These are phyloP conservation scores for Sympetrum striolatum DNA, from an alignment of 2,888 invertebrate species.

Conservation along the genomic window DNA sequence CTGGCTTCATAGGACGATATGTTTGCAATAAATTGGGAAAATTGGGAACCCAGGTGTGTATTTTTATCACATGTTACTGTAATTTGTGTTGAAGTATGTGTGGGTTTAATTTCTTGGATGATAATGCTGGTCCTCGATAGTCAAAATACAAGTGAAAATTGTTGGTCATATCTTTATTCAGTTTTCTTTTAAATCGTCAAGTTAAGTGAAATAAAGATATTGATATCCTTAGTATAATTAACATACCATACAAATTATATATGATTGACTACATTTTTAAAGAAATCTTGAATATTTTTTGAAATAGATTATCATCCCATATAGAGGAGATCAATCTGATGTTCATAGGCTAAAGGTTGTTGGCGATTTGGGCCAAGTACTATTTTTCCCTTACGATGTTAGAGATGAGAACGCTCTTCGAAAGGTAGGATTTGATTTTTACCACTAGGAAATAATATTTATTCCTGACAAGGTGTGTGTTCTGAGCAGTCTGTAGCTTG, in stretches of 20 bases:
- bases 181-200: too few relatives aligned
- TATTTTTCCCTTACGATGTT: slow-evolving; percentile 85
- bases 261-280: too few relatives aligned
- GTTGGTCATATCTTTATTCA: too few relatives aligned
- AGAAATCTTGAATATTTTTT: slow-evolving; percentile 46
- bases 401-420: slow-evolving; percentile 85
- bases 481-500: background rate
- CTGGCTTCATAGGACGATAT: slow-evolving; percentile 88
- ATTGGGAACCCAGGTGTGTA: slow-evolving; percentile 76
- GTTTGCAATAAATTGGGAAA: slow-evolving; percentile 91
- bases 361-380: slow-evolving; percentile 95
- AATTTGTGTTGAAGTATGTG: background rate
- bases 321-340: slow-evolving; percentile 86
- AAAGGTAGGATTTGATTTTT: slow-evolving; percentile 53
- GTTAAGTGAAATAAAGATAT: too few relatives aligned
- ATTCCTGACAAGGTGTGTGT: too few relatives aligned
- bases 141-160: too few relatives aligned
- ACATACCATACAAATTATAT: too few relatives aligned
- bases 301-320: slow-evolving; percentile 88
- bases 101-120: too few relatives aligned
- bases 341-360: slow-evolving; percentile 78
- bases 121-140: too few relatives aligned
- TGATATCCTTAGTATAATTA: too few relatives aligned
- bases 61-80: background rate
- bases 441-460: background rate